Percentiles rank a stretch among this genome's conserved stretches.
These are phyloP conservation scores for Muricea muricata DNA, from an alignment of 92 coral and sea anemone genomes.

Conservation along the genomic window DNA sequence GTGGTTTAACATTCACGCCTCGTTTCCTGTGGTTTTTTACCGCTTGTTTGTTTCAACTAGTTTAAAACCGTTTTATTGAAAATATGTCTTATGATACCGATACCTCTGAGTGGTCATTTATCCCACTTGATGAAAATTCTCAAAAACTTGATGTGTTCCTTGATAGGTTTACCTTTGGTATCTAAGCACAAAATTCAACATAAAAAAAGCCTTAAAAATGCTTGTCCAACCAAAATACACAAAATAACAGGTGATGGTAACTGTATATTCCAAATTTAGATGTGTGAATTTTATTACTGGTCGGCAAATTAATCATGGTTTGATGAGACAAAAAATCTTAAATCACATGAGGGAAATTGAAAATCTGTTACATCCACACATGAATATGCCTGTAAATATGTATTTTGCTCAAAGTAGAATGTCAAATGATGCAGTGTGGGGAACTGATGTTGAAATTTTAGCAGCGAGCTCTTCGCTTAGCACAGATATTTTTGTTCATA, in stretches of 20 bases:
- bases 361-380: constrained; percentile 52
- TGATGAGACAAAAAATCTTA: constrained; percentile 9
- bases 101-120: not conserved
- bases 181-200: not conserved
- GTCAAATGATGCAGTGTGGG: constrained; percentile 66
- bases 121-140: not conserved
- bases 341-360: constrained; percentile 57
- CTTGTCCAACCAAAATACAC: not conserved
- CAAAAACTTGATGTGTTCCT: not conserved
- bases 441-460: constrained; percentile 74
- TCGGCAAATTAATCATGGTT: constrained; percentile 15
- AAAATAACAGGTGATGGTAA: constrained; percentile 21
- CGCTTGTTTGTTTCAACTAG: not conserved
- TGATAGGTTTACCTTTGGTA: not conserved
- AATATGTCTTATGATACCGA: not conserved
- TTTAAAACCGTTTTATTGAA: not conserved
- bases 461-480: constrained; percentile 51
- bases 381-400: constrained; percentile 43
- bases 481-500: constrained; percentile 61
- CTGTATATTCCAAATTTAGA: constrained; percentile 54
- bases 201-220: not conserved
- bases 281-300: constrained; percentile 53
- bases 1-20: not conserved
- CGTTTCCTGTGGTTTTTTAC: not conserved
- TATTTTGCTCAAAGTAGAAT: constrained; percentile 62